Base-by-base conservation (phyloP, 2,113 vertebrate genomes). In the Pedetes capensis region DNA sequence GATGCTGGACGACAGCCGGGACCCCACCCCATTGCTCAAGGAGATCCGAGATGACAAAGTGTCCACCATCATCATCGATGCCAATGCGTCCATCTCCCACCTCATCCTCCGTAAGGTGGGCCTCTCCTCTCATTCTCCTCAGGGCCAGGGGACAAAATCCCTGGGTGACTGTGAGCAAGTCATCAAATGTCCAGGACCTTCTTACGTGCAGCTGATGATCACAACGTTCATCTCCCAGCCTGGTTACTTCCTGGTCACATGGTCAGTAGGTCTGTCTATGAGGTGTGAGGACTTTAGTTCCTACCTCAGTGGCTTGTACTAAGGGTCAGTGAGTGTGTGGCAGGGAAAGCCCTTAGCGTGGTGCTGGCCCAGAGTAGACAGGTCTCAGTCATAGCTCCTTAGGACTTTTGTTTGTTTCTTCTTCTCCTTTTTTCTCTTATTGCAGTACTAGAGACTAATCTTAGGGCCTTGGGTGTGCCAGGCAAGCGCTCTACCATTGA, bases 11-110 rank as follows among this genome's bases (percentile, higher is more conserved):
- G 98, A 99, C 71, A 98, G 98, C 95, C 98, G 98, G 76, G 99
- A 99, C 97, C 99, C 99, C 37, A 99, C 99, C 0, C 99, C 99
- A 0, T 94, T 99, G 83, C 98, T 99, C 93, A 99, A 99, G 97
- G 99, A 99, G 98, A 99, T 99, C 93, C 98, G 99, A 0, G 99
- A 99, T 0, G 99, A 99, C 97, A 99, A 99, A 95, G 98, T 99
- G 96, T 99, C 99, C 63, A 99, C 99, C 81, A 99, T 99, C 98
- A 99, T 99, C 97, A 99, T 99, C 0, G 99, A 99, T 0, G 99
- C 99, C 96, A 99, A 99, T 1, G 99, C 99, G 49, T 99, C 99
- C 78, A 97, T 99, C 92, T 99, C 99, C 68, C 99, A 99, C 96
- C 98, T 99, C 96, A 99, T 99, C 95, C 99, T 99, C 74, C 99